Percentiles rank a stretch among this genome's conserved stretches.
Evolutionary conservation across 2,888 invertebrate genomes (phyloP).

Genomic region (Pyrrhosoma nymphula): DNA sequence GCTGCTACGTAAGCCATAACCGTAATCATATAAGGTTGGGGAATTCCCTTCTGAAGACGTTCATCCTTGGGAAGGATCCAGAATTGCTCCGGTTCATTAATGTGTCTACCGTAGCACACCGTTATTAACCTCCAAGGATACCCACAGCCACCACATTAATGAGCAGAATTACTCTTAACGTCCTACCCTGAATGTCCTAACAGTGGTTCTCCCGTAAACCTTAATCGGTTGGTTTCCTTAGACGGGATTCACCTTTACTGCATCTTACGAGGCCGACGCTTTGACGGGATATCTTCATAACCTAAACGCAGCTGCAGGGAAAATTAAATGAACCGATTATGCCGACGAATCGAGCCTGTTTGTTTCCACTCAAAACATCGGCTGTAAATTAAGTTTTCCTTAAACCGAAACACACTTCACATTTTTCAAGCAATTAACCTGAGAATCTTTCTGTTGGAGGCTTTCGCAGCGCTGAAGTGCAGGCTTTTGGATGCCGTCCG

Average conservation of each 20-base stretch:
- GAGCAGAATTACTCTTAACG: not conserved
- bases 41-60: not conserved
- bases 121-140: not conserved
- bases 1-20: not conserved
- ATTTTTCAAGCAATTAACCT: too few relatives aligned
- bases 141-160: not conserved
- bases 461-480: too few relatives aligned
- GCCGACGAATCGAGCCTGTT: not conserved
- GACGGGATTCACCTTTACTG: not conserved
- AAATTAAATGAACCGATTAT: not conserved
- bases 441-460: too few relatives aligned
- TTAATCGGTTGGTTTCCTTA: not conserved
- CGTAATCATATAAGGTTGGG: not conserved
- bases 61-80: slow-evolving; percentile 14
- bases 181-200: not conserved
- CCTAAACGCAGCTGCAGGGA: not conserved
- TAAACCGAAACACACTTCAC: too few relatives aligned
- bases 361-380: not conserved
- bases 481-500: too few relatives aligned
- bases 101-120: not conserved
- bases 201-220: not conserved
- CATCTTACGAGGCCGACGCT: not conserved
- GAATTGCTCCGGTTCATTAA: slow-evolving; percentile 15
- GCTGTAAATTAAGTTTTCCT: too few relatives aligned
- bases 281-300: not conserved